phyloP scores from a whole-genome alignment of 2,113 vertebrate genomes.

The Axis porcinus region DNA sequence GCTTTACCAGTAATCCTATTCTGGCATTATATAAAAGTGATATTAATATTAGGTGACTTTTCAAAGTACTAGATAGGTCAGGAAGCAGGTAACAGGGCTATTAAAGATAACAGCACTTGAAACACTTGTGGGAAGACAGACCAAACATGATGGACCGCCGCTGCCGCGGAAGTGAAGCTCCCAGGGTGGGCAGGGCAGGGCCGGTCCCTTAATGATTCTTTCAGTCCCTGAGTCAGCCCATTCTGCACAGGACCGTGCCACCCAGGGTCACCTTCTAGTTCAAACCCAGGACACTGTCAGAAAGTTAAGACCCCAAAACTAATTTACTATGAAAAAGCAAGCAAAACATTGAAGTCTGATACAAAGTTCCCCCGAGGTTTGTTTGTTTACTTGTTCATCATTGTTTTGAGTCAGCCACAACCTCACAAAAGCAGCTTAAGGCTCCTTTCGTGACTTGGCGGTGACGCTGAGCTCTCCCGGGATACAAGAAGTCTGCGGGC shows the following conservation, averaged over 20 bases:
- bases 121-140: constrained; percentile 75
- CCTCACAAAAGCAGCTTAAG: neutral
- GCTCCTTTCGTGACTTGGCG: neutral
- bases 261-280: neutral
- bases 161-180: constrained; percentile 77
- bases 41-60: constrained; percentile 81
- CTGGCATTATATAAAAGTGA: constrained; percentile 80
- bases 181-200: constrained; percentile 47
- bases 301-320: constrained; percentile 71
- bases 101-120: constrained; percentile 80
- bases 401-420: neutral
- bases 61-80: constrained; percentile 78
- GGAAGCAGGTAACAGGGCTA: constrained; percentile 77
- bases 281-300: constrained; percentile 37
- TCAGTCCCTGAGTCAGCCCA: neutral
- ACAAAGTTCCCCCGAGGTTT: neutral
- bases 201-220: constrained; percentile 27
- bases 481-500: neutral
- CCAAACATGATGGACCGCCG: constrained; percentile 69
- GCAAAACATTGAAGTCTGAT: constrained; percentile 52
- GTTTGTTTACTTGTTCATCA: neutral
- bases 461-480: neutral
- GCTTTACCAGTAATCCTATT: constrained; percentile 80
- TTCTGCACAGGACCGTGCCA: neutral
- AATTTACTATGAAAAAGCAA: constrained; percentile 53